These are phyloP conservation scores for Oncorhynchus kisutch DNA, from an alignment of 2,113 vertebrate species.

Conservation along the genomic window DNA sequence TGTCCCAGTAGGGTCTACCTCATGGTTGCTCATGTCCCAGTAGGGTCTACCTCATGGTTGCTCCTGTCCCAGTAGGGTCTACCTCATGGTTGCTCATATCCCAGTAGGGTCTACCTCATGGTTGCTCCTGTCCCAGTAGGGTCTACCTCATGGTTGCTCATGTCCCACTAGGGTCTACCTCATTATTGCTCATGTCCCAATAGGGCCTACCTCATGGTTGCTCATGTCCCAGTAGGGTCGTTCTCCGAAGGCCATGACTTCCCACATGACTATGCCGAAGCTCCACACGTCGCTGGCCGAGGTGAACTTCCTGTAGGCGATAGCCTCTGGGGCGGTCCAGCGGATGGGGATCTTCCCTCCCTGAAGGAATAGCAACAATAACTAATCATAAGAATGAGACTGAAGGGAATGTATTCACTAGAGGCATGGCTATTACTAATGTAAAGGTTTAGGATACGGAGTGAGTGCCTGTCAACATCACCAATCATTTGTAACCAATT, in stretches of 20 bases:
- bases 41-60: slow-evolving; percentile 78
- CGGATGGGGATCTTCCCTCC: slow-evolving; percentile 98
- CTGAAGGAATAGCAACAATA: slow-evolving; percentile 63
- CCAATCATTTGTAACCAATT: too few relatives aligned
- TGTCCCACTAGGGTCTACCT: too few relatives aligned
- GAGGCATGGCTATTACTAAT: neutral
- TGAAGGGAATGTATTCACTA: slow-evolving; percentile 35
- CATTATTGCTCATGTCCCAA: too few relatives aligned
- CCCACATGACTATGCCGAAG: slow-evolving; percentile 98
- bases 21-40: too few relatives aligned
- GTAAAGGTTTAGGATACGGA: too few relatives aligned
- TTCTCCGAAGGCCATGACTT: slow-evolving; percentile 95
- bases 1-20: too few relatives aligned
- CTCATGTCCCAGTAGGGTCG: slow-evolving; percentile 98
- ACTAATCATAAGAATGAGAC: slow-evolving; percentile 43
- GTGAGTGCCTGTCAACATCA: too few relatives aligned
- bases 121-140: too few relatives aligned
- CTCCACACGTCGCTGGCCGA: slow-evolving; percentile 97
- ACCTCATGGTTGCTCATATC: too few relatives aligned
- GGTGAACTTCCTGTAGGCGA: slow-evolving; percentile 95
- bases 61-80: slow-evolving; percentile 97
- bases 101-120: too few relatives aligned
- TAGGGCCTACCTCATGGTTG: too few relatives aligned
- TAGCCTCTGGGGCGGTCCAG: slow-evolving; percentile 96
- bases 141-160: too few relatives aligned